Evolutionary conservation across 2,888 invertebrate genomes (phyloP), one percentile per base, ranked within the genome.

Genomic region (Pyrocoelia pectoralis): DNA sequence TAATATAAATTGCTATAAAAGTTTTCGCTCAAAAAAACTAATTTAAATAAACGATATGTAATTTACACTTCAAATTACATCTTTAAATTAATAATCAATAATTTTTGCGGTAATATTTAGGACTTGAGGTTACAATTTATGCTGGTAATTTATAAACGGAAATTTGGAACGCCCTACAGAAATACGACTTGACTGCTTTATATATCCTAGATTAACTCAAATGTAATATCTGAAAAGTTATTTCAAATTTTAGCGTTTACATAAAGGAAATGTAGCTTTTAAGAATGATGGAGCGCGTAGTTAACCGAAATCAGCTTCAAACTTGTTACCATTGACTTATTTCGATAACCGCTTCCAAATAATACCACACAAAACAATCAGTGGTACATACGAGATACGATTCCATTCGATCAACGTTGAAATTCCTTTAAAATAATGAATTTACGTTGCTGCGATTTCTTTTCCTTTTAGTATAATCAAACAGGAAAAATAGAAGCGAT

Each of bases 111-210:
- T 33, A 33, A n/a, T n/a, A 8, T 33, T 8, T 33, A n/a, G 3
- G 33, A 8, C 33, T 33, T 33, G 33, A 8, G 33, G 33, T 8
- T 33, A 33, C 33, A 33, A 46, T 17, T 46, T 46, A 46, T 46
- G 46, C 15, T 17, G 46, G 14, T 46, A 46, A 46, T 46, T 46
- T 46, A 17, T 18, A 17, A 46, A 46, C 46, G 46, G 46, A 46
- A 46, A 46, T 46, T 46, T 46, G 46, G 17, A 46, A 46, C 46
- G 46, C 46, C 46, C 18, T n/a, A n/a, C 10, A 33, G 33, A 8
- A 33, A n/a, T 33, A 33, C 33, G 33, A 33, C 33, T 33, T 33
- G 33, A 33, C 33, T 33, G 33, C 46, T 46, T 46, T 46, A 14
- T 14, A 41, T 41, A 46, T 46, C 46, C 17, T 15, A 46, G 46